phyloP scores from a whole-genome alignment of 2,797 vertebrate genomes.

The Erpetoichthys calabaricus region DNA sequence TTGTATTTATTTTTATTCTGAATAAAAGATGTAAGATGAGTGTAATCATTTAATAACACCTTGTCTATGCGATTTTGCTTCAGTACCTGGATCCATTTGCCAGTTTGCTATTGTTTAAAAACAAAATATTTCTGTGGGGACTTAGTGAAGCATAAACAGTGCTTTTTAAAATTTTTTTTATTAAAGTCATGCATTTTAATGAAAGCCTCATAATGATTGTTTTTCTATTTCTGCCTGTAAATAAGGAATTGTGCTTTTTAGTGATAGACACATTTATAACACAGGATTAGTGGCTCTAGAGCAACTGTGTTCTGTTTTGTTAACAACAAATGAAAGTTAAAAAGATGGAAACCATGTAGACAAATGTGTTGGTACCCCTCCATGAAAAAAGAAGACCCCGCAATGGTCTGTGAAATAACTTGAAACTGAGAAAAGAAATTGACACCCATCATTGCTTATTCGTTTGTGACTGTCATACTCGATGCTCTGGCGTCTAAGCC shows the following conservation, averaged over 20 bases:
- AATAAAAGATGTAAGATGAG: constrained; percentile 1
- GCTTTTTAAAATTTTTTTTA: not conserved
- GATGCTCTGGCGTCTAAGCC: no score
- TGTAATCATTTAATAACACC: constrained; percentile 11
- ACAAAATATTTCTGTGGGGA: constrained; percentile 9
- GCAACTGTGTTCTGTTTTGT: not conserved
- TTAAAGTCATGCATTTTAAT: constrained; percentile 12
- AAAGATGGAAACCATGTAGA: no score
- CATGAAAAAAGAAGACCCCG: no score
- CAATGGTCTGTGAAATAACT: no score
- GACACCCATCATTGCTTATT: no score
- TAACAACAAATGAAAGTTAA: no score
- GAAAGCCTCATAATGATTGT: constrained; percentile 5
- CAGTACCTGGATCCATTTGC: constrained; percentile 3
- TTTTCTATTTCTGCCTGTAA: constrained; percentile 13
- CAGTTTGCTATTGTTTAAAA: constrained; percentile 4
- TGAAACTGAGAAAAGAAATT: no score
- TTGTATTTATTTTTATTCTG: not conserved
- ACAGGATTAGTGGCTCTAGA: constrained; percentile 5
- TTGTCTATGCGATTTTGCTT: constrained; percentile 7
- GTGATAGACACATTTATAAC: constrained; percentile 2
- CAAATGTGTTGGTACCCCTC: no score
- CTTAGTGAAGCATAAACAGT: constrained; percentile 6
- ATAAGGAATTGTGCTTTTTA: constrained; percentile 10
- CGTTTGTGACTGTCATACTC: no score